Percentiles rank a stretch among this genome's conserved stretches.
phyloP scores from a whole-genome alignment of 2,888 invertebrate genomes.

The Campaea margaritaria region DNA sequence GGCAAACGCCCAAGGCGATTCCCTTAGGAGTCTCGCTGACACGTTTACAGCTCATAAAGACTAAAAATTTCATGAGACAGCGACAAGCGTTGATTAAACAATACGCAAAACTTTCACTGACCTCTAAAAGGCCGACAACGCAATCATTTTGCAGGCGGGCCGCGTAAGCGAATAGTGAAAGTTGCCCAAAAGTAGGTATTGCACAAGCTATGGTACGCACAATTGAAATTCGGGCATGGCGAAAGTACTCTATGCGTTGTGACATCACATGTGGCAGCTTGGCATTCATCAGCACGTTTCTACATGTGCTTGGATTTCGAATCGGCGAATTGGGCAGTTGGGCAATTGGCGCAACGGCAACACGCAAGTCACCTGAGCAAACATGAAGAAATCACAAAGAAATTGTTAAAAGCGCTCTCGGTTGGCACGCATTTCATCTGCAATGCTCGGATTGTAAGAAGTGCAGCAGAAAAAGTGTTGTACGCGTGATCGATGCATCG shows the following conservation, averaged over 20 bases:
- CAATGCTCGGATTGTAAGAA: conserved; percentile 55
- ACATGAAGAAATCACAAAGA: conserved; percentile 21
- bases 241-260: conserved; percentile 73
- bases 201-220: conserved; percentile 79
- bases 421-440: conserved; percentile 48
- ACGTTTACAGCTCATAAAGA: conserved; percentile 20
- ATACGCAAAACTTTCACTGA: conserved; percentile 78
- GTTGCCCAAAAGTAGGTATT: conserved; percentile 82
- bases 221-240: conserved; percentile 80
- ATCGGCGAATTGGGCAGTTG: conserved; percentile 23
- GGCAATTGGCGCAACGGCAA: conserved; percentile 14
- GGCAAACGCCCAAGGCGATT: conserved; percentile 10
- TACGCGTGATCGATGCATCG: conserved; percentile 74
- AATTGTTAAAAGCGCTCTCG: conserved; percentile 26
- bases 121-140: conserved; percentile 73
- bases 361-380: conserved; percentile 8
- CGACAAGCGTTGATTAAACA: conserved; percentile 52
- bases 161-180: conserved; percentile 82
- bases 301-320: conserved; percentile 24
- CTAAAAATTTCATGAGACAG: conserved; percentile 28
- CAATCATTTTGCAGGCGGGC: conserved; percentile 79
- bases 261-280: conserved; percentile 56
- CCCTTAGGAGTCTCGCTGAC: conserved; percentile 14
- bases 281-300: conserved; percentile 47
- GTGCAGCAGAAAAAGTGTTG: conserved; percentile 63